A percentile compares a stretch with the other conserved stretches of the same genome.
Evolutionary conservation across 2,888 invertebrate genomes (phyloP).

Genomic region (Meloe dianella): DNA sequence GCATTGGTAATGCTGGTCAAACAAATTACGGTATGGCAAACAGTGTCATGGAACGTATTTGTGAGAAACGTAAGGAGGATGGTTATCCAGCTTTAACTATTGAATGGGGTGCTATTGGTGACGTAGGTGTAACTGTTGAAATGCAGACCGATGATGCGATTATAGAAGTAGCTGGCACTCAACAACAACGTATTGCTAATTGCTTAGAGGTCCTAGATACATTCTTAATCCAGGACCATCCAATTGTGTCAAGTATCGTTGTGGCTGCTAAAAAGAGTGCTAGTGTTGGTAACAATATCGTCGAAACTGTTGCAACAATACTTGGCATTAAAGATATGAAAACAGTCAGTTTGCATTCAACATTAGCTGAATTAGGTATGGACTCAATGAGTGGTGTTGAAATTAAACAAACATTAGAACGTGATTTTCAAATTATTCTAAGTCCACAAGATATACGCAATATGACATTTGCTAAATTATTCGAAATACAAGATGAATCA

Average conservation of each 20-base stretch:
- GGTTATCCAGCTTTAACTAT: conserved; percentile 88
- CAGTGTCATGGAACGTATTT: conserved; percentile 95
- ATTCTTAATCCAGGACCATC: conserved; percentile 88
- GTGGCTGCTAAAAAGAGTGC: conserved; percentile 82
- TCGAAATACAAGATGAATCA: neutral
- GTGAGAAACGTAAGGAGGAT: conserved; percentile 81
- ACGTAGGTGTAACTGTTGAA: conserved; percentile 91
- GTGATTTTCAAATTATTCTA: conserved; percentile 15
- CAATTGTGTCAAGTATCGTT: conserved; percentile 83
- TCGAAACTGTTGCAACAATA: conserved; percentile 71
- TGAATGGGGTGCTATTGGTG: conserved; percentile 99
- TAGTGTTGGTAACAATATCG: conserved; percentile 65
- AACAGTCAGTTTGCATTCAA: conserved; percentile 54
- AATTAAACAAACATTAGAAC: conserved; percentile 52
- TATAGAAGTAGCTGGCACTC: conserved; percentile 91
- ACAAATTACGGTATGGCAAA: conserved; percentile 97
- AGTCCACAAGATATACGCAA: conserved; percentile 7
- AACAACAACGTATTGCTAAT: conserved; percentile 93
- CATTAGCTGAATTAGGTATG: conserved; percentile 71
- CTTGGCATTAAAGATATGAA: conserved; percentile 40
- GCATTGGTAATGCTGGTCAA: conserved; percentile 96
- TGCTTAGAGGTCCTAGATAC: conserved; percentile 87
- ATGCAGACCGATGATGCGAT: conserved; percentile 84
- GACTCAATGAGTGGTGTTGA: conserved; percentile 77
- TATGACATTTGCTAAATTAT: neutral